Evolutionary conservation across 1,140 invertebrate species (phyloP).

Genomic region (Ceratosolen solmsi): DNA sequence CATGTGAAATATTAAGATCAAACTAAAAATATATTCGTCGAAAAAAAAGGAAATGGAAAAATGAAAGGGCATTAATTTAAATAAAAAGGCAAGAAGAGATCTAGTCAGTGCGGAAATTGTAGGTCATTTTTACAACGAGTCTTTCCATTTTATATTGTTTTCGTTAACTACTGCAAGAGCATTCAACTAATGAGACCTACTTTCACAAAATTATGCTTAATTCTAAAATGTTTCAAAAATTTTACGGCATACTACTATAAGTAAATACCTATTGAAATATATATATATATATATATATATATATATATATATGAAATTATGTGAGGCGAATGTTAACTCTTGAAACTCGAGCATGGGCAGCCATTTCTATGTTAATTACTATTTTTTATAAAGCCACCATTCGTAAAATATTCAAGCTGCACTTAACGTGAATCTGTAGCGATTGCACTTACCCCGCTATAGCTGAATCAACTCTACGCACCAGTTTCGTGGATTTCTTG

Average conservation of each 20-base stretch:
- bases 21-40: neutral
- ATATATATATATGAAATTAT: too few species aligned
- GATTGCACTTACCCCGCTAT: constrained; percentile 19
- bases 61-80: neutral
- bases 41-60: neutral
- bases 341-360: neutral
- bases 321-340: neutral
- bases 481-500: neutral
- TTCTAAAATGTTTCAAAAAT: neutral
- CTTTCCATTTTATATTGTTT: too few species aligned
- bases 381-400: constrained; percentile 15
- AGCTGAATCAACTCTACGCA: constrained; percentile 13
- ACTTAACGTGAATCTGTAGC: neutral
- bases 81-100: neutral
- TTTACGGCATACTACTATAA: neutral
- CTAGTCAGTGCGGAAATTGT: neutral
- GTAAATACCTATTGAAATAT: neutral
- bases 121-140: neutral
- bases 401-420: constrained; percentile 12
- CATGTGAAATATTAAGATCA: neutral
- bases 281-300: too few species aligned
- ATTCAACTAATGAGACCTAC: neutral
- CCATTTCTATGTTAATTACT: constrained; percentile 17
- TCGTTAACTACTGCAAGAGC: neutral
- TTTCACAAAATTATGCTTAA: neutral